phyloP scores from a whole-genome alignment of 2,113 vertebrate genomes.

The Recurvirostra avosetta region DNA sequence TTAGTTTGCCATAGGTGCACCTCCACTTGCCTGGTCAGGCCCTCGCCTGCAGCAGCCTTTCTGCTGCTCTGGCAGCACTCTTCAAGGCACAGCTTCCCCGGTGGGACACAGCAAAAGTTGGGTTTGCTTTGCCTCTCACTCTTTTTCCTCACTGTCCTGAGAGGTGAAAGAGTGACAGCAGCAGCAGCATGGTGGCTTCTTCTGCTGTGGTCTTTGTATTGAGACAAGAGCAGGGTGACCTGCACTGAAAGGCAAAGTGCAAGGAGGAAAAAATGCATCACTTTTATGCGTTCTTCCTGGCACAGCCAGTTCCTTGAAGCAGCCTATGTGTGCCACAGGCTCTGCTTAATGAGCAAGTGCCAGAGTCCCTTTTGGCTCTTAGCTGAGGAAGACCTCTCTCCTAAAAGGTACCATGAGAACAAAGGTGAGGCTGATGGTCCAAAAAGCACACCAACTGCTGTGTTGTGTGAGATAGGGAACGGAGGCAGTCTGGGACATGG shows the following conservation, averaged over 20 bases:
- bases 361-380: background rate
- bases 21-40: fast-evolving
- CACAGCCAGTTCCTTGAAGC: background rate
- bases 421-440: background rate
- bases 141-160: background rate
- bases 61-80: background rate
- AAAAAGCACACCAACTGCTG: background rate
- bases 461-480: background rate
- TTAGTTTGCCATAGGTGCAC: background rate
- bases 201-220: background rate
- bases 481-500: background rate
- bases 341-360: background rate
- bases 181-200: background rate
- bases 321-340: background rate
- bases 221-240: background rate
- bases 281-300: background rate
- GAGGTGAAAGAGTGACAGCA: background rate
- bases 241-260: background rate
- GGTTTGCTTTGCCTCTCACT: background rate
- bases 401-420: background rate
- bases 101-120: background rate
- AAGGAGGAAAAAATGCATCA: background rate
- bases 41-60: background rate
- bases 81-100: background rate
- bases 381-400: background rate